Conservation (phyloP, 2,113 vertebrate species). For the Emydocephalus ijimae region DNA sequence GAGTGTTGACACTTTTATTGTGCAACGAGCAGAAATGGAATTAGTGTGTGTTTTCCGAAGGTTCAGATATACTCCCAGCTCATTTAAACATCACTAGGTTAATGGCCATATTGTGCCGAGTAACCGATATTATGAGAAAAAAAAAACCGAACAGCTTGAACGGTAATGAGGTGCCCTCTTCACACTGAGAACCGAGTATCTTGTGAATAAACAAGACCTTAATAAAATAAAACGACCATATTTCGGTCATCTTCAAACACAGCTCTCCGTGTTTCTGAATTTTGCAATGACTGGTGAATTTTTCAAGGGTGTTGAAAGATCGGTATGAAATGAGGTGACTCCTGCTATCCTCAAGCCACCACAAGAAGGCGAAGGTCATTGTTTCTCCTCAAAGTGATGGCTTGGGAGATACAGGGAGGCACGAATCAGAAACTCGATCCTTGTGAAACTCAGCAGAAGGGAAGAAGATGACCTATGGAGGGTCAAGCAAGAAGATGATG, state of each 20-base stretch:
- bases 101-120: neutral
- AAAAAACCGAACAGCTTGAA: neutral
- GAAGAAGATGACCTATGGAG: neutral
- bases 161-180: neutral
- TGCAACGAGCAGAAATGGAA: neutral
- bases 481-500: neutral
- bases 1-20: neutral
- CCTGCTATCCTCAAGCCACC: neutral
- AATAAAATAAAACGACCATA: neutral
- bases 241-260: neutral
- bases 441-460: neutral
- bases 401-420: neutral
- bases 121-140: neutral
- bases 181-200: accelerated
- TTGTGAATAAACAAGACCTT: neutral
- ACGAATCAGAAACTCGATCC: neutral
- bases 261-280: neutral
- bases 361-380: neutral
- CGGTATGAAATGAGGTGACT: neutral
- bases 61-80: neutral
- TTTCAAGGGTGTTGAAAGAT: neutral
- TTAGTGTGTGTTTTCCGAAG: neutral
- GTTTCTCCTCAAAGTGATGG: neutral
- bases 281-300: neutral
- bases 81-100: neutral